These are phyloP conservation scores for Heliothis peltigera DNA, from an alignment of 2,888 invertebrate species.

Conservation along the genomic window DNA sequence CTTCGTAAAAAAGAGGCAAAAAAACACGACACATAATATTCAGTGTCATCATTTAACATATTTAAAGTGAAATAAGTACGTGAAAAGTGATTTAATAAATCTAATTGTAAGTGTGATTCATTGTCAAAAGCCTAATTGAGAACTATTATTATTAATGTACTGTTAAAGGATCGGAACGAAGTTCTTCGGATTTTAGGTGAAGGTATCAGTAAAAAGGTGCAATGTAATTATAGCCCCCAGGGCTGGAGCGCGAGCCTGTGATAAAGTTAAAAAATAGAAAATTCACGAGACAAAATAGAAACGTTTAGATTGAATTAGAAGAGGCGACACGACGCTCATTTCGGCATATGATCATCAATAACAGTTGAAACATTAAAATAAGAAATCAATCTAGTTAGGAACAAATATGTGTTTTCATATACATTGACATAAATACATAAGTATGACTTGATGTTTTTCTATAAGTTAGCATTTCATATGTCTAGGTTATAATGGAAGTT, in stretches of 20 bases:
- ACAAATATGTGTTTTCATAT: conserved; percentile 83
- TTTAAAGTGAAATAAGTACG: conserved; percentile 46
- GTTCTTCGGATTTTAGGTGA: conserved; percentile 73
- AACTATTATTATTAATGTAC: conserved; percentile 63
- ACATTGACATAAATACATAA: conserved; percentile 69
- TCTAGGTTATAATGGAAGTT: conserved; percentile 59
- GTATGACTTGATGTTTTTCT: conserved; percentile 79
- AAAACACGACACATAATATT: conserved; percentile 50
- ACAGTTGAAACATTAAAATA: conserved; percentile 52
- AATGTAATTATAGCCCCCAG: conserved; percentile 80
- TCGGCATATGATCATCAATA: conserved; percentile 55
- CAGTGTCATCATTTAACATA: conserved; percentile 51
- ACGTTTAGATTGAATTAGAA: conserved; percentile 70
- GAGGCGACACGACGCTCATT: conserved; percentile 79
- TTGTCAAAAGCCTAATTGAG: conserved; percentile 71
- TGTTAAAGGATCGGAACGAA: conserved; percentile 72
- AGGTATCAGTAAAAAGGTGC: conserved; percentile 82
- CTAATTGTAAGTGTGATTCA: conserved; percentile 64
- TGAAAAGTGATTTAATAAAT: conserved; percentile 55
- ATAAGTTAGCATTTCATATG: conserved; percentile 72
- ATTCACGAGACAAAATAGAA: conserved; percentile 68
- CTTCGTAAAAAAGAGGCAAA: conserved; percentile 27
- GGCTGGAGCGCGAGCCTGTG: conserved; percentile 87
- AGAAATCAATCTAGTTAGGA: conserved; percentile 68
- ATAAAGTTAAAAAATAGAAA: conserved; percentile 83